Evolutionary conservation across 2,113 vertebrate genomes (phyloP).

Genomic region (Corvus hawaiiensis): DNA sequence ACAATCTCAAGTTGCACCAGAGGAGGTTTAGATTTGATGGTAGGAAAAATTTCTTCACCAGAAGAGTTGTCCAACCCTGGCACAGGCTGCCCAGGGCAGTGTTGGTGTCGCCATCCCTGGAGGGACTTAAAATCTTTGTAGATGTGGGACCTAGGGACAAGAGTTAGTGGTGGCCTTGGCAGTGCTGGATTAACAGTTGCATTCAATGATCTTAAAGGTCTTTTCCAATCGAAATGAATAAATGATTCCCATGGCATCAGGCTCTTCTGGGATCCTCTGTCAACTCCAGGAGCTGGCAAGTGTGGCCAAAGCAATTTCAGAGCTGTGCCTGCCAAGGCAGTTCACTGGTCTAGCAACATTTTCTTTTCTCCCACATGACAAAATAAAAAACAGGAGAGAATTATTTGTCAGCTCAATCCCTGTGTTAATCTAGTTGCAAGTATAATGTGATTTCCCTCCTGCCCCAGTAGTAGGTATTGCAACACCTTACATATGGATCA

Average conservation of each 20-base stretch:
- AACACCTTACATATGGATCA: constrained; percentile 64
- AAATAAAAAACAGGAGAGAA: constrained; percentile 49
- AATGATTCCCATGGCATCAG: not conserved
- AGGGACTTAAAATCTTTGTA: not conserved
- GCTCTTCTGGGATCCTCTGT: not conserved
- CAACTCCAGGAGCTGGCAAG: not conserved
- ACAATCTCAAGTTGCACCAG: not conserved
- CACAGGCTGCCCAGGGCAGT: not conserved
- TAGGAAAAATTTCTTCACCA: not conserved
- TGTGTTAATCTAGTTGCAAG: constrained; percentile 64
- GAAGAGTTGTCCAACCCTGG: not conserved
- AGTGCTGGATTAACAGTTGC: not conserved
- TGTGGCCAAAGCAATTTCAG: not conserved
- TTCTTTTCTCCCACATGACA: constrained; percentile 17
- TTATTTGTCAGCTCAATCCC: constrained; percentile 47
- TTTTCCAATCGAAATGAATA: not conserved
- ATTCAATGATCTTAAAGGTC: not conserved
- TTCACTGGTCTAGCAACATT: not conserved
- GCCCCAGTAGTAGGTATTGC: constrained; percentile 37
- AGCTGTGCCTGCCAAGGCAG: not conserved
- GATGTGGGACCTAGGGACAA: not conserved
- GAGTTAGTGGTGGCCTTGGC: not conserved
- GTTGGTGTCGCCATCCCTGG: not conserved
- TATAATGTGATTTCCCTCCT: constrained; percentile 61
- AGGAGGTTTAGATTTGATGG: rapidly evolving